phyloP scores from a whole-genome alignment of 2,888 invertebrate species.

The Cistogaster globosa region DNA sequence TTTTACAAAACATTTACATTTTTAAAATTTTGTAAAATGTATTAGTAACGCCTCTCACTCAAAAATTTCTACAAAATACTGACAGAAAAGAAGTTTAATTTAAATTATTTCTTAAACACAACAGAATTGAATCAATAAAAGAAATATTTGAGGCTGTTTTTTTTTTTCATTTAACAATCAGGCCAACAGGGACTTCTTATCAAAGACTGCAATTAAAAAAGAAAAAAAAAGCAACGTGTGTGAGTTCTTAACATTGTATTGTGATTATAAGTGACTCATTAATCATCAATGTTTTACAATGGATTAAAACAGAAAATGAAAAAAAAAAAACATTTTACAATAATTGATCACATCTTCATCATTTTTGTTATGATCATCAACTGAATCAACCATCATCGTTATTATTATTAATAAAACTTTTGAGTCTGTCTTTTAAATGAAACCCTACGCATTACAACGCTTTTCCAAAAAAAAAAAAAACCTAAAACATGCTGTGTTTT shows the following conservation, averaged over 20 bases:
- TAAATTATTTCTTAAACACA: neutral
- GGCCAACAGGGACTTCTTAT: slow-evolving; percentile 31
- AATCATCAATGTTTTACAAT: slow-evolving; percentile 60
- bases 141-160: slow-evolving; percentile 16
- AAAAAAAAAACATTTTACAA: slow-evolving; percentile 23
- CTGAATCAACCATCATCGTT: neutral
- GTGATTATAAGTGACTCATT: slow-evolving; percentile 59
- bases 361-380: neutral
- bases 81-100: neutral
- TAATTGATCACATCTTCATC: slow-evolving; percentile 46
- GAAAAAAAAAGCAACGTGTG: slow-evolving; percentile 47
- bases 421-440: neutral
- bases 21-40: slow-evolving; percentile 43
- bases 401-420: neutral
- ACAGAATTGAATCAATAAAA: slow-evolving; percentile 25
- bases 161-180: slow-evolving; percentile 8
- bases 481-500: slow-evolving; percentile 43
- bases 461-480: neutral
- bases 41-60: slow-evolving; percentile 65
- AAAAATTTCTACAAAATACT: neutral
- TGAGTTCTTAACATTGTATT: slow-evolving; percentile 28
- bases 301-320: slow-evolving; percentile 5
- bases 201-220: slow-evolving; percentile 33
- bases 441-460: neutral
- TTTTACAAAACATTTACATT: slow-evolving; percentile 44